These are phyloP conservation scores for Euthynnus affinis DNA, from an alignment of 2,797 vertebrate species.

Conservation along the genomic window DNA sequence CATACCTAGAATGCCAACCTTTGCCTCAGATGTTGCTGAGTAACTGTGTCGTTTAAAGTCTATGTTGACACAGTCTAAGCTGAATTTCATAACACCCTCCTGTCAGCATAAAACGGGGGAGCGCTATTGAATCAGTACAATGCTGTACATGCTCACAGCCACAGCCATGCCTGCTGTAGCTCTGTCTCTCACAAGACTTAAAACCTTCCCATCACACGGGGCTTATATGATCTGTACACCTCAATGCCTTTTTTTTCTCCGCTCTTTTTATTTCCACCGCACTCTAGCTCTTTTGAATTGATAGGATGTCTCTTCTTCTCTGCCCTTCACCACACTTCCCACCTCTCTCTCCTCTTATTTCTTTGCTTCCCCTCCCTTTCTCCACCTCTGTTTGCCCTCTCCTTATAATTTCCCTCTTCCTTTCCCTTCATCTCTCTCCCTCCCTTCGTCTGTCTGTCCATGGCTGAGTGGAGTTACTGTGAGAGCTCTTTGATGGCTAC, in stretches of 20 bases:
- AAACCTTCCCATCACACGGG: conserved; percentile 21
- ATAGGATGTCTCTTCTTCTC: conserved; percentile 16
- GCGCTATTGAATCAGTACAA: conserved; percentile 47
- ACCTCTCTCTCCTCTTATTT: conserved; percentile 14
- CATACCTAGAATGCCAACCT: neutral
- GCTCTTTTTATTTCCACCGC: conserved; percentile 20
- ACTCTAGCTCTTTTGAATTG: conserved; percentile 3
- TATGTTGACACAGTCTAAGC: conserved; percentile 48
- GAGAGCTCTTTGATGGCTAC: conserved; percentile 79
- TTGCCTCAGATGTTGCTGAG: conserved; percentile 28
- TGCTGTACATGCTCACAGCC: conserved; percentile 50
- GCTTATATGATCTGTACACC: conserved; percentile 8
- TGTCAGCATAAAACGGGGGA: conserved; percentile 59
- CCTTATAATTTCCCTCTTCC: conserved; percentile 54
- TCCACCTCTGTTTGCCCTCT: conserved; percentile 38
- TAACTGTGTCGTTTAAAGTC: conserved; percentile 23
- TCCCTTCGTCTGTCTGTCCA: conserved; percentile 43
- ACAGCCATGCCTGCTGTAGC: conserved; percentile 16
- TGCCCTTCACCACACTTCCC: conserved; percentile 7
- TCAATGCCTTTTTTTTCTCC: conserved; percentile 20
- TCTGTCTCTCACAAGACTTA: conserved; percentile 5
- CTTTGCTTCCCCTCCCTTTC: conserved; percentile 21
- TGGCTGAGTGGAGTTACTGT: conserved; percentile 68
- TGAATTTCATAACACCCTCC: conserved; percentile 43
- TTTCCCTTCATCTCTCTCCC: conserved; percentile 44